phyloP scores from a whole-genome alignment of 2,113 vertebrate species.

The Pterocles orientalis region DNA sequence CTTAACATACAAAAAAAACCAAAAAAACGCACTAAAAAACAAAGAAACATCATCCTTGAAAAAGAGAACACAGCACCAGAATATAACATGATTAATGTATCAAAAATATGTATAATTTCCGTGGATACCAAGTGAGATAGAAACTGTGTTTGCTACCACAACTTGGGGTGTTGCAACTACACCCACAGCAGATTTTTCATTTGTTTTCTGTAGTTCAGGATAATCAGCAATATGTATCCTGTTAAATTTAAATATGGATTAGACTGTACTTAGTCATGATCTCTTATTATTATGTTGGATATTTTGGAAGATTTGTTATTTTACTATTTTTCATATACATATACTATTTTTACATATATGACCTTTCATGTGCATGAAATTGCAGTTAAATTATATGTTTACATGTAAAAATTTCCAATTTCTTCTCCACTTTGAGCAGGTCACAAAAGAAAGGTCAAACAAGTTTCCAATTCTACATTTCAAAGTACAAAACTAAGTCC shows the following conservation, averaged over 20 bases:
- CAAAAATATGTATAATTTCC: background rate
- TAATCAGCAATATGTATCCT: background rate
- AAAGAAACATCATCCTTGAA: background rate
- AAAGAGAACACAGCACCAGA: background rate
- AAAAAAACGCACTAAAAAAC: background rate
- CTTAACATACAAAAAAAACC: background rate
- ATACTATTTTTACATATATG: background rate
- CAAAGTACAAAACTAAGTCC: background rate
- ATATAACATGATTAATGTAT: background rate
- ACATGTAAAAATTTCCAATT: background rate
- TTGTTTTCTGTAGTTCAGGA: background rate
- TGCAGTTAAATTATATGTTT: background rate
- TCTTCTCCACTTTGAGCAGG: background rate
- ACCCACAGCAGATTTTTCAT: background rate
- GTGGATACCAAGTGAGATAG: background rate
- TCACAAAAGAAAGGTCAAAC: background rate
- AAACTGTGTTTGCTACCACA: background rate
- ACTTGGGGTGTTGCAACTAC: background rate
- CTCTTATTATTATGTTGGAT: background rate
- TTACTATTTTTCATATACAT: background rate
- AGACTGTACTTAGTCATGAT: background rate
- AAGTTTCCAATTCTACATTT: background rate
- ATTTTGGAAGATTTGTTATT: background rate
- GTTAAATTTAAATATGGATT: background rate
- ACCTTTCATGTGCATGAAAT: background rate